Evolutionary conservation across 2,113 vertebrate genomes (phyloP).

Genomic region (Sciurus niger): DNA sequence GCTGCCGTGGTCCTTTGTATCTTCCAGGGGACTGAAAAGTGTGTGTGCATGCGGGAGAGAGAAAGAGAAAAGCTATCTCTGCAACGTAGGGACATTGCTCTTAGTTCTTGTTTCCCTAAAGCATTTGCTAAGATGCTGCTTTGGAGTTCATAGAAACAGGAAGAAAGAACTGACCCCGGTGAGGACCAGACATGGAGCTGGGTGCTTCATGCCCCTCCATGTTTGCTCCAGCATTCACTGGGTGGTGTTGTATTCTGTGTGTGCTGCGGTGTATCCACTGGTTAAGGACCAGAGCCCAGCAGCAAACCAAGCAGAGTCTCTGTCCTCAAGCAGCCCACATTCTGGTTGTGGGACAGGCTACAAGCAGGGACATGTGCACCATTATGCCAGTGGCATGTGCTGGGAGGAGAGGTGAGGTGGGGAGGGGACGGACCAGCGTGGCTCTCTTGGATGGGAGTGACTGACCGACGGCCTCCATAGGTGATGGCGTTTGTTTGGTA

Average conservation of each 20-base stretch:
- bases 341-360: background rate
- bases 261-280: background rate
- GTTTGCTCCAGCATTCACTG: background rate
- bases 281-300: background rate
- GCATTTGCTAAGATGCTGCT: background rate
- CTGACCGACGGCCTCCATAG: background rate
- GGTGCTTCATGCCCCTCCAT: background rate
- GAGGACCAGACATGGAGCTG: background rate
- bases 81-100: background rate
- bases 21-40: background rate
- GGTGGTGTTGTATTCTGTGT: background rate
- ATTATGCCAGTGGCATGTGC: no score
- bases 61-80: background rate
- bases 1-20: background rate
- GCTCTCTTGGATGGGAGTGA: background rate
- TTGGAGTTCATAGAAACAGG: background rate
- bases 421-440: rapidly evolving
- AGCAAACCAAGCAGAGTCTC: background rate
- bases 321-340: background rate
- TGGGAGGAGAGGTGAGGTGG: background rate
- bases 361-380: background rate
- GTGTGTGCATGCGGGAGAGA: background rate
- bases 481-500: background rate
- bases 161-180: background rate
- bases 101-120: background rate